phyloP scores from a whole-genome alignment of 2,888 invertebrate species.

The Macropis europaea region DNA sequence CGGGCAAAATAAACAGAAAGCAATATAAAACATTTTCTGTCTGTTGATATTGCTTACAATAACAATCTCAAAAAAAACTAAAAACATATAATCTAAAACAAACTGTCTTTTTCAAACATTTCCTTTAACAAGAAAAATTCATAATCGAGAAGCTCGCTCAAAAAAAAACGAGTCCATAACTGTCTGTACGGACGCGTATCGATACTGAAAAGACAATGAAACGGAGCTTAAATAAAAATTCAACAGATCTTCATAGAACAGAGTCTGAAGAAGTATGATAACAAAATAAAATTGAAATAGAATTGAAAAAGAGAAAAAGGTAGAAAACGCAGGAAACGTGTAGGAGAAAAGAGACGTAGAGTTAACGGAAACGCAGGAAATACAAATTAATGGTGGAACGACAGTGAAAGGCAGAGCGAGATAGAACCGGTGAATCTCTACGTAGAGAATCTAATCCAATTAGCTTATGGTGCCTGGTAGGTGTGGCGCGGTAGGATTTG shows the following conservation, averaged over 20 bases:
- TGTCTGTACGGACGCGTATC: neutral
- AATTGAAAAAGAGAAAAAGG: conserved; percentile 9
- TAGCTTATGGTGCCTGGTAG: conserved; percentile 66
- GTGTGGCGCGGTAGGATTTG: conserved; percentile 65
- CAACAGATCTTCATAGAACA: too few relatives aligned
- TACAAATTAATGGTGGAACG: conserved; percentile 23
- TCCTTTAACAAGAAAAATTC: too few relatives aligned
- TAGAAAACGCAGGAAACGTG: conserved; percentile 39
- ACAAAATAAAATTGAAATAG: neutral
- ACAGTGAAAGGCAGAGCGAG: conserved; percentile 42
- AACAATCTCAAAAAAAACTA: neutral
- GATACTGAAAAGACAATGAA: conserved; percentile 2
- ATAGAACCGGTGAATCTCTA: conserved; percentile 54
- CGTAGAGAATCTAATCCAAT: conserved; percentile 70
- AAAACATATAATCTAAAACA: neutral
- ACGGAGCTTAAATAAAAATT: neutral
- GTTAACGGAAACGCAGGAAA: conserved; percentile 15
- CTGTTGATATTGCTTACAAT: too few relatives aligned
- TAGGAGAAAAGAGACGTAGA: conserved; percentile 20
- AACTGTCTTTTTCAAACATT: too few relatives aligned
- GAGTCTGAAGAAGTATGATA: too few relatives aligned
- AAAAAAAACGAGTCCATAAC: too few relatives aligned
- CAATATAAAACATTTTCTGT: neutral
- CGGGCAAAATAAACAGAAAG: too few relatives aligned
- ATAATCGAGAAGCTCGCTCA: conserved; percentile 28